Conservation (phyloP, 2,888 invertebrate genomes). For the Thereva nobilitata region DNA sequence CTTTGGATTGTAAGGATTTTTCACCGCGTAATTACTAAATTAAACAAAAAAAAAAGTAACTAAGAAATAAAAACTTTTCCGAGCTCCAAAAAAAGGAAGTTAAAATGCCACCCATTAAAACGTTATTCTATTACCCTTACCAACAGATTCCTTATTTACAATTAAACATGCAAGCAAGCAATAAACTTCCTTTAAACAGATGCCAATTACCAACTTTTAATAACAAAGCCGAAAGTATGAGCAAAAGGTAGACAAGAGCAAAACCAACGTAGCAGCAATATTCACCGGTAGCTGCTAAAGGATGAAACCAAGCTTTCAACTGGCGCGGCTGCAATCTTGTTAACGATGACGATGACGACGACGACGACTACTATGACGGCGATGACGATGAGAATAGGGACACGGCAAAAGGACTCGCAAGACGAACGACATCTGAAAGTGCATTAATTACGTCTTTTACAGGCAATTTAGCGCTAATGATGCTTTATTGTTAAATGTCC, state of each 20-base stretch:
- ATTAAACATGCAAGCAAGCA: conserved; percentile 33
- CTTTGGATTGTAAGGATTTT: too few species aligned
- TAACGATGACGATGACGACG: conserved; percentile 10
- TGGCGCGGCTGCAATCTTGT: conserved; percentile 8
- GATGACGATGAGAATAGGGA: too few species aligned
- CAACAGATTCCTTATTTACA: conserved; percentile 3
- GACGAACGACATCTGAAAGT: conserved; percentile 30
- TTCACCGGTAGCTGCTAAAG: conserved; percentile 9
- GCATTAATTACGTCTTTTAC: conserved; percentile 43
- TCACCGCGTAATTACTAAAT: too few species aligned
- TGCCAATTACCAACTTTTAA: conserved; percentile 32
- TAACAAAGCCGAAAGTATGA: conserved; percentile 10
- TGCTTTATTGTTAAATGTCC: conserved; percentile 40
- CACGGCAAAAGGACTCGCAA: background rate
- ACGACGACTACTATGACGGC: background rate
- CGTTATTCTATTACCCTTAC: too few species aligned
- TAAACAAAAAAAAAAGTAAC: too few species aligned
- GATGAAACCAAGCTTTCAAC: background rate
- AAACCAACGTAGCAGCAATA: background rate
- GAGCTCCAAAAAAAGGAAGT: too few species aligned
- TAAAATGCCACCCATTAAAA: too few species aligned
- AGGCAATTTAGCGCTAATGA: conserved; percentile 42
- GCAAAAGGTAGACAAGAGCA: too few species aligned
- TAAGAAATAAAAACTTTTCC: too few species aligned
- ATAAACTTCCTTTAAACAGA: conserved; percentile 30